Percentiles rank a stretch among this genome's conserved stretches.
Evolutionary conservation across 2,888 invertebrate species (phyloP).

Genomic region (Zaprionus obscuricornis): DNA sequence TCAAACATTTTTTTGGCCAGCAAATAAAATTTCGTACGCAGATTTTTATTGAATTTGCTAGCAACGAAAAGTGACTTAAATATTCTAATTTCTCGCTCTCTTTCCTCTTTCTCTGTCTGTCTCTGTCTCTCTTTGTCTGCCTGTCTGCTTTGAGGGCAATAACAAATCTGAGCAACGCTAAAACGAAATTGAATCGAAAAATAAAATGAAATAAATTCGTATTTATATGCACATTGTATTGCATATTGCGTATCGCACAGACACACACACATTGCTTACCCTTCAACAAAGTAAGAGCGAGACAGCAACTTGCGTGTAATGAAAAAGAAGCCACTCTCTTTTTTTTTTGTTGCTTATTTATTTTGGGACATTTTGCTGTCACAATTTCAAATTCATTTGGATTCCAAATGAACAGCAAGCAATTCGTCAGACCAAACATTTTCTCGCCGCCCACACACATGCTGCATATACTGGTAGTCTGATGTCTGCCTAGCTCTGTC

Average conservation of each 20-base stretch:
- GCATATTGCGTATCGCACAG: slow-evolving; percentile 22
- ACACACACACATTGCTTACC: slow-evolving; percentile 1
- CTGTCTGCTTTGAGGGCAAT: no score
- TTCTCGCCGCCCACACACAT: slow-evolving; percentile 34
- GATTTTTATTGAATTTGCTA: slow-evolving; percentile 54
- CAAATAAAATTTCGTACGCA: slow-evolving; percentile 24
- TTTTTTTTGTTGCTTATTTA: slow-evolving; percentile 71
- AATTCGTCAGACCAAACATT: slow-evolving; percentile 56
- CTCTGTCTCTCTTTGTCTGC: no score
- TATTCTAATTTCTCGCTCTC: slow-evolving; percentile 61
- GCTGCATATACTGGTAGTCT: background rate
- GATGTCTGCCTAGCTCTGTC: no score
- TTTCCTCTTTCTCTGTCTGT: no score
- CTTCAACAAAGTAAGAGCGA: no score
- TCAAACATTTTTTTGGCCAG: slow-evolving; percentile 32
- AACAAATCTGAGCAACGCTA: slow-evolving; percentile 26
- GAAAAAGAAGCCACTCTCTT: slow-evolving; percentile 42
- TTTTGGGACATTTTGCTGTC: slow-evolving; percentile 60
- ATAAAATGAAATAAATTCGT: slow-evolving; percentile 51
- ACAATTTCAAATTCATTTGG: slow-evolving; percentile 70
- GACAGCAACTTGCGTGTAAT: slow-evolving; percentile 35
- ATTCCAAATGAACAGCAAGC: slow-evolving; percentile 47
- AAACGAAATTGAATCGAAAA: slow-evolving; percentile 19
- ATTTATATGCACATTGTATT: slow-evolving; percentile 68
- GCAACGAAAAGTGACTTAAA: slow-evolving; percentile 51